Evolutionary conservation across 2,888 invertebrate species (phyloP).

Genomic region (Lasioglossum lativentre): DNA sequence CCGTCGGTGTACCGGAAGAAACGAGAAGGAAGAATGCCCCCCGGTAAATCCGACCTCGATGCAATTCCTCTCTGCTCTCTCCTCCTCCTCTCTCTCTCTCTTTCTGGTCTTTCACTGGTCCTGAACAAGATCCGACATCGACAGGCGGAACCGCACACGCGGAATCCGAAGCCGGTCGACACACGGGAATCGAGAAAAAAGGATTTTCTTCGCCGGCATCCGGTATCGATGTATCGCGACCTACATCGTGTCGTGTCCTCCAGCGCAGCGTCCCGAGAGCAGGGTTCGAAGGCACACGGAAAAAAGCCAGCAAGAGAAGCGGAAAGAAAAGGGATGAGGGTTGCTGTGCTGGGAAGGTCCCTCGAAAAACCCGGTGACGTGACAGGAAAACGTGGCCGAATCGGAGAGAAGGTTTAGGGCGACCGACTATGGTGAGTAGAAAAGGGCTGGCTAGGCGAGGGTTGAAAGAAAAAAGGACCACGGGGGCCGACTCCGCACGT

Average conservation of each 20-base stretch:
- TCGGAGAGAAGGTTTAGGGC: not conserved
- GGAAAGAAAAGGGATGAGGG: not conserved
- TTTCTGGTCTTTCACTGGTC: not conserved
- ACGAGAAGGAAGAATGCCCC: not conserved
- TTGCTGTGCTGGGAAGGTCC: not conserved
- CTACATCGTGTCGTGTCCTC: constrained; percentile 31
- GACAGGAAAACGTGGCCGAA: constrained; percentile 37
- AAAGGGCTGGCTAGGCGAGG: not conserved
- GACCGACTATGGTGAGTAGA: not conserved
- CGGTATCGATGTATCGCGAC: constrained; percentile 63
- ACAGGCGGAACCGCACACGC: constrained; percentile 29
- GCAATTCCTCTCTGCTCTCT: not conserved
- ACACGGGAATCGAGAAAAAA: not conserved
- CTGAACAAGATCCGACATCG: constrained; percentile 25
- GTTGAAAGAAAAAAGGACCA: constrained; percentile 6
- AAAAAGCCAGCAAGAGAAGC: not conserved
- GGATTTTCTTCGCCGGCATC: constrained; percentile 61
- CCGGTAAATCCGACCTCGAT: not conserved
- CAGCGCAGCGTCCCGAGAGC: not conserved
- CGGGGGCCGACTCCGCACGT: constrained; percentile 6
- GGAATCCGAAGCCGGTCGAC: not conserved
- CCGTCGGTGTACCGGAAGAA: not conserved
- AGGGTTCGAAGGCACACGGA: not conserved
- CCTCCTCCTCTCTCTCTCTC: not conserved
- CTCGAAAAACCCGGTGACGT: constrained; percentile 27